These are phyloP conservation scores for Stichodactyla helianthus DNA, from an alignment of 64 coral and sea anemone genomes.

Conservation along the genomic window DNA sequence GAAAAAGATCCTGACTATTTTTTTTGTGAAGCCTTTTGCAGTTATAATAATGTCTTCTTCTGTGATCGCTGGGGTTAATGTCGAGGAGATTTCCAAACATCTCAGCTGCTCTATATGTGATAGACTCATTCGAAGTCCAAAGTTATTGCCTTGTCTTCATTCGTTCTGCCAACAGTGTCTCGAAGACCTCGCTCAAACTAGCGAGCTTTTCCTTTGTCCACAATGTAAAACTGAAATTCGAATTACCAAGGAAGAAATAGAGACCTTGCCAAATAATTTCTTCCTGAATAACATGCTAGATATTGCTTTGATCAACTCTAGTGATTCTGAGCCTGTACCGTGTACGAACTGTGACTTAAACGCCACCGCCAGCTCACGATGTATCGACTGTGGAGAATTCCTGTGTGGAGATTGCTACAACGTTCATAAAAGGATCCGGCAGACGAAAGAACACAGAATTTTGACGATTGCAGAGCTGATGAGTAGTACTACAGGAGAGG, in stretches of 20 bases:
- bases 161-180: constrained; percentile 83
- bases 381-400: constrained; percentile 85
- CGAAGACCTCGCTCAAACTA: constrained; percentile 28
- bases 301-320: constrained; percentile 73
- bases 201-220: constrained; percentile 50
- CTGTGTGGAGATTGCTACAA: constrained; percentile 82
- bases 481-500: constrained; percentile 74
- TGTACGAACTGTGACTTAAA: constrained; percentile 81
- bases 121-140: constrained; percentile 73
- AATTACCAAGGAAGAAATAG: constrained; percentile 53
- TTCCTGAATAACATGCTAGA: constrained; percentile 91
- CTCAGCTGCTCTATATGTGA: constrained; percentile 68
- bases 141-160: constrained; percentile 79
- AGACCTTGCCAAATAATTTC: constrained; percentile 62
- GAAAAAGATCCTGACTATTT: not conserved
- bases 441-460: constrained; percentile 86
- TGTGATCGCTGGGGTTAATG: constrained; percentile 68
- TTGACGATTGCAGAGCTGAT: constrained; percentile 80
- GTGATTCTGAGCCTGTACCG: constrained; percentile 55
- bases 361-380: constrained; percentile 54
- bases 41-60: constrained; percentile 48
- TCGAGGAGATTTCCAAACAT: constrained; percentile 78
- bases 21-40: not conserved
- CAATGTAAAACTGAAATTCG: constrained; percentile 70
- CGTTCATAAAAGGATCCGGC: constrained; percentile 77